Evolutionary conservation across 2,797 vertebrate species (phyloP).

Genomic region (Eulemur albifrons): DNA sequence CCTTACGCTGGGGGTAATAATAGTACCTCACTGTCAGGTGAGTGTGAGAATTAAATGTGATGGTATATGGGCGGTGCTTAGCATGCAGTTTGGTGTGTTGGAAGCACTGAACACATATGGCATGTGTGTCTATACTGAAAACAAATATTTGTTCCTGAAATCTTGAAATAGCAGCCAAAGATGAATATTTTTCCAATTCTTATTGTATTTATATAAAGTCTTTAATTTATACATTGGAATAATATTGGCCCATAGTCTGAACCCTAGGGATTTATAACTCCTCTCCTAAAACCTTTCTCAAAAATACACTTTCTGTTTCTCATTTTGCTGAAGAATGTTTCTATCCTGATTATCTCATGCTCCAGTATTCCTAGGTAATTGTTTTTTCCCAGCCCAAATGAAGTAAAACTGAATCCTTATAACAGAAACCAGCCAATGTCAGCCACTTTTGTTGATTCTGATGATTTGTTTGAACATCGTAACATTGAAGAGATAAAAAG

Average conservation of each 20-base stretch:
- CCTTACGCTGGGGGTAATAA: background rate
- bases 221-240: background rate
- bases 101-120: background rate
- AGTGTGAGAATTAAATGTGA: background rate
- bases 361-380: background rate
- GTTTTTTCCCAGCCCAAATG: background rate
- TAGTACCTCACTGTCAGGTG: background rate
- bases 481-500: background rate
- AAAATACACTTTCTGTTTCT: background rate
- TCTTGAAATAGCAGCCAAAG: background rate
- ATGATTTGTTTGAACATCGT: background rate
- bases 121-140: background rate
- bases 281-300: background rate
- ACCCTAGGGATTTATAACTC: background rate
- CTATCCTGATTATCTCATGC: background rate
- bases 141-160: background rate
- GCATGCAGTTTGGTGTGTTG: background rate
- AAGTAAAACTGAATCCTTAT: background rate
- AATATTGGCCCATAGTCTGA: background rate
- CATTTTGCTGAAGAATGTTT: background rate
- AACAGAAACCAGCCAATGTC: background rate
- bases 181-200: background rate
- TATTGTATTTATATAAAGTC: background rate
- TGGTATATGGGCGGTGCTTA: background rate
- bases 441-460: background rate